phyloP scores from a whole-genome alignment of 2,888 invertebrate species.

The Acanthosepion pharaonis region DNA sequence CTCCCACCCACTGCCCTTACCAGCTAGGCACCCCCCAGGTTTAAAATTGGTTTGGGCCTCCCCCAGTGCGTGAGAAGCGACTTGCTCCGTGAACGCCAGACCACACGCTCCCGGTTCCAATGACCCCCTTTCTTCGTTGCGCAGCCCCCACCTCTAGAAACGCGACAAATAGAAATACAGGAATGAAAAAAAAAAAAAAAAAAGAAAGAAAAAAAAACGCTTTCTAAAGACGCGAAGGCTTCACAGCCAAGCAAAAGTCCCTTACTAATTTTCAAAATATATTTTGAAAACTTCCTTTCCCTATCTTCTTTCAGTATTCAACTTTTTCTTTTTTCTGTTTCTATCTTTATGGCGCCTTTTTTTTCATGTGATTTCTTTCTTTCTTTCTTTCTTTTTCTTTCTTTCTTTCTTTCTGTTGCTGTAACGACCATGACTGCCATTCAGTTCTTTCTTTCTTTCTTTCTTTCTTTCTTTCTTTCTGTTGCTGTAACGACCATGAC shows the following conservation, averaged over 20 bases:
- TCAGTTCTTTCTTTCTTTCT: neutral
- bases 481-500: too few relatives aligned
- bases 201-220: neutral
- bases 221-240: neutral
- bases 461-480: neutral
- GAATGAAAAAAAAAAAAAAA: neutral
- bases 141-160: neutral
- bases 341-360: too few relatives aligned
- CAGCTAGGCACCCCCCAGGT: neutral
- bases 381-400: neutral
- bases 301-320: neutral
- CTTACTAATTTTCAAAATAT: too few relatives aligned
- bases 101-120: neutral
- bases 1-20: neutral
- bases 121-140: neutral
- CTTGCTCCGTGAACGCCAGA: neutral
- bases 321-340: too few relatives aligned
- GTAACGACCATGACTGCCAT: too few relatives aligned
- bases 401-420: neutral
- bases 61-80: conserved; percentile 6
- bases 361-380: too few relatives aligned
- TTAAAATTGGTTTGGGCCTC: conserved; percentile 8
- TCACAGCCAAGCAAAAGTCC: too few relatives aligned
- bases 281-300: too few relatives aligned
- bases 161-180: neutral